Conservation (phyloP, 2,113 vertebrate genomes). For the Epinephelus cyanopodus region DNA sequence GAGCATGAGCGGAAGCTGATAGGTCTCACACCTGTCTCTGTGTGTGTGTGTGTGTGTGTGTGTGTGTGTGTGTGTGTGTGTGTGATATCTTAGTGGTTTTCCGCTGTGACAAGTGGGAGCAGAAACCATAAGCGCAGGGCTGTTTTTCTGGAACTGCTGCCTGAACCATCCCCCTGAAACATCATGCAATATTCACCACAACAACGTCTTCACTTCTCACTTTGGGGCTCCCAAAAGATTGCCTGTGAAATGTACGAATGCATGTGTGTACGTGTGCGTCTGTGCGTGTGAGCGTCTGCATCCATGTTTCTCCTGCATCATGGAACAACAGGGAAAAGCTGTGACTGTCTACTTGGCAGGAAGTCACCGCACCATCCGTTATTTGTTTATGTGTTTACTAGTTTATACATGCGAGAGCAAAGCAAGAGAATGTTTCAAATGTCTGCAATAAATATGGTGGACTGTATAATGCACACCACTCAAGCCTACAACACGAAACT, state of each 20-base stretch:
- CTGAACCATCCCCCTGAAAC: conserved; percentile 54
- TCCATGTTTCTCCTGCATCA: background rate
- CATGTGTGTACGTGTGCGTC: background rate
- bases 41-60: background rate
- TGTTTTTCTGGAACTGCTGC: conserved; percentile 50
- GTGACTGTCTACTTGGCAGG: conserved; percentile 30
- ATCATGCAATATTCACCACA: conserved; percentile 74
- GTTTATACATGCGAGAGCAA: background rate
- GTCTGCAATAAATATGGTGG: background rate
- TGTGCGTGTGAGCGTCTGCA: background rate
- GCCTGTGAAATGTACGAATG: conserved; percentile 44
- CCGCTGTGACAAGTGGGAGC: conserved; percentile 50
- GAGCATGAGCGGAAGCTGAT: conserved; percentile 49
- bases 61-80: background rate
- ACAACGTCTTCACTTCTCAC: conserved; percentile 63
- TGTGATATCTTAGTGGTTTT: conserved; percentile 53
- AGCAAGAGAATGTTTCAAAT: conserved; percentile 11
- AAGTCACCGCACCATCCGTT: background rate
- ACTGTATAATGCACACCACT: background rate
- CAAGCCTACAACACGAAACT: background rate
- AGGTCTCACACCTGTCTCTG: conserved; percentile 18
- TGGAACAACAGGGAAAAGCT: conserved; percentile 33
- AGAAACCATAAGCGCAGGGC: conserved; percentile 46
- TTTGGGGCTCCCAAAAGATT: conserved; percentile 41
- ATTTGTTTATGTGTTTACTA: background rate